Percentiles rank a stretch among this genome's conserved stretches.
Conservation (phyloP, 1,140 invertebrate genomes). For the Drosophila takahashii region DNA sequence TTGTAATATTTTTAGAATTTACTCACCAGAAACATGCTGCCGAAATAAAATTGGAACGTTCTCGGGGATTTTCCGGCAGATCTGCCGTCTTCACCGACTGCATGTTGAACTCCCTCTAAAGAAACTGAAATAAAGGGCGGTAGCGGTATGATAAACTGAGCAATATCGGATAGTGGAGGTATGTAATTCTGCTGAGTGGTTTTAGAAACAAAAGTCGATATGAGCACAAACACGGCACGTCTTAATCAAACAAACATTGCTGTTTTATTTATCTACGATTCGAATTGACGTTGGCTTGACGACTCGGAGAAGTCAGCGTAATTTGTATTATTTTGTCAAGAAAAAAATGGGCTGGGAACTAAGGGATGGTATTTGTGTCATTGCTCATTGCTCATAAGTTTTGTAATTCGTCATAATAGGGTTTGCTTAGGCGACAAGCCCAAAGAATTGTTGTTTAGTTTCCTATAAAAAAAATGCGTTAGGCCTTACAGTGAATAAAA, state of each 20-base stretch:
- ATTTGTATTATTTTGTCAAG: constrained; percentile 7
- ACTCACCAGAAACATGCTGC: constrained; percentile 79
- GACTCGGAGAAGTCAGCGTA: constrained; percentile 27
- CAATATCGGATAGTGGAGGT: constrained; percentile 5
- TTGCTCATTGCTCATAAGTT: constrained; percentile 19
- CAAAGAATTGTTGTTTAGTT: constrained; percentile 6
- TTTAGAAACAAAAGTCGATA: constrained; percentile 32
- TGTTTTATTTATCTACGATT: constrained; percentile 41
- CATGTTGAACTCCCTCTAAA: constrained; percentile 42
- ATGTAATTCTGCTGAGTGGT: constrained; percentile 40
- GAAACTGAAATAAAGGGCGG: constrained; percentile 6
- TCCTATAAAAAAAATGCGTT: constrained; percentile 18
- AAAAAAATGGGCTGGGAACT: neutral
- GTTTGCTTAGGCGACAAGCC: constrained; percentile 8
- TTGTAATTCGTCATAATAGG: constrained; percentile 28
- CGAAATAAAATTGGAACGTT: constrained; percentile 72
- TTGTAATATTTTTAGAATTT: neutral
- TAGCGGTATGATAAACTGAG: neutral
- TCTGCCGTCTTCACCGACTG: constrained; percentile 82
- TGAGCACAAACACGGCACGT: constrained; percentile 17
- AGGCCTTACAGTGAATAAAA: constrained; percentile 15
- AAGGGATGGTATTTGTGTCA: constrained; percentile 9
- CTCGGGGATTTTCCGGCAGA: constrained; percentile 82
- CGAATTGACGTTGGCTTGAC: constrained; percentile 49
- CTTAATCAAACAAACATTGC: constrained; percentile 47